A percentile compares a stretch with the other conserved stretches of the same genome.
Conservation (phyloP, 2,113 vertebrate genomes). For the Lontra canadensis region DNA sequence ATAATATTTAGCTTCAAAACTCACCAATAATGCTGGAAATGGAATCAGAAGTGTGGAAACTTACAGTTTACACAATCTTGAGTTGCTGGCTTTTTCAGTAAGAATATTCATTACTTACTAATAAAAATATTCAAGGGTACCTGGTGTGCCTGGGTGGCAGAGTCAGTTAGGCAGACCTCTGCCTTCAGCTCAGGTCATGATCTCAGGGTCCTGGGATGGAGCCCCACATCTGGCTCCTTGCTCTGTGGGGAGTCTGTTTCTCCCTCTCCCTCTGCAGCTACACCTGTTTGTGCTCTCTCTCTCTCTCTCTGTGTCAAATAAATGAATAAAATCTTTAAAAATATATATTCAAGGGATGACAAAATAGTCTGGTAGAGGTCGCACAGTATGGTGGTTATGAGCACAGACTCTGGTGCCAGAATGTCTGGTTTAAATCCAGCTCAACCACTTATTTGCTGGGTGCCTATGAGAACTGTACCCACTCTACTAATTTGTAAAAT, state of each 20-base stretch:
- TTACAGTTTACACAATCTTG: not conserved
- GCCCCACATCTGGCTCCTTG: too few relatives aligned
- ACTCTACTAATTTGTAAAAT: not conserved
- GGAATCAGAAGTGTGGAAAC: not conserved
- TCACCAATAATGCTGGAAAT: not conserved
- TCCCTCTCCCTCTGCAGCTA: too few relatives aligned
- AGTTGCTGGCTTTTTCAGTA: not conserved
- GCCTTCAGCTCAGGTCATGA: too few relatives aligned
- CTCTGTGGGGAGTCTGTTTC: too few relatives aligned
- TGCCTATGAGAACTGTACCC: not conserved
- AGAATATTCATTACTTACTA: not conserved
- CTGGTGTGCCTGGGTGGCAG: too few relatives aligned
- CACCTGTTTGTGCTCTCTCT: too few relatives aligned
- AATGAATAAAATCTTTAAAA: not conserved
- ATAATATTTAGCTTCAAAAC: not conserved
- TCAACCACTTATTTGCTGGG: not conserved
- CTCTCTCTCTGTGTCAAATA: too few relatives aligned
- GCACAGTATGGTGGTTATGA: not conserved
- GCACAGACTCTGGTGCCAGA: not conserved
- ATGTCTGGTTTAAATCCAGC: not conserved
- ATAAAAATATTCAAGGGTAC: not conserved
- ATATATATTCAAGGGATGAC: not conserved
- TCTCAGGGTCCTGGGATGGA: too few relatives aligned
- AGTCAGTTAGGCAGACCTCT: too few relatives aligned
- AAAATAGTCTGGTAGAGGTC: not conserved